These are phyloP conservation scores for Ptychoptera albimana DNA, from an alignment of 2,888 invertebrate species.

Conservation along the genomic window DNA sequence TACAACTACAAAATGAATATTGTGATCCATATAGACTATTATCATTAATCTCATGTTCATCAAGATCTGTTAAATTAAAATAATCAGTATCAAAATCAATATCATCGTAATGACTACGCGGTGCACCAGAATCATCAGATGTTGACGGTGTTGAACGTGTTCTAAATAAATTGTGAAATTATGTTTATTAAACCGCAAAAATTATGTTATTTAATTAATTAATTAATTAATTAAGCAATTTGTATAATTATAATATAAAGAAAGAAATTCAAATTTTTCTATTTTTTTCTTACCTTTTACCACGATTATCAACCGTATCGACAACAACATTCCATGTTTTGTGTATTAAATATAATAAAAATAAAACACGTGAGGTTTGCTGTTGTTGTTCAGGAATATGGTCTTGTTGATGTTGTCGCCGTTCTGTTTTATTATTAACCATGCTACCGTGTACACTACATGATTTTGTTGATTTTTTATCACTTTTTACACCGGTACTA, in stretches of 20 bases:
- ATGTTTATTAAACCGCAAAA: neutral
- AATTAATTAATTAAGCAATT: too few relatives aligned
- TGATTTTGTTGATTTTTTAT: neutral
- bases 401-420: neutral
- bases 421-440: neutral
- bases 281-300: constrained; percentile 35
- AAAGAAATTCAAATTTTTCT: constrained; percentile 9
- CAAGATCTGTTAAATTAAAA: constrained; percentile 11
- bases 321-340: constrained; percentile 53
- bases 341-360: constrained; percentile 49
- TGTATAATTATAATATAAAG: too few relatives aligned
- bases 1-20: constrained; percentile 42
- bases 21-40: constrained; percentile 38
- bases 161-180: constrained; percentile 9
- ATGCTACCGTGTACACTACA: neutral
- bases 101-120: constrained; percentile 14
- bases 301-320: constrained; percentile 40
- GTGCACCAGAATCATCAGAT: constrained; percentile 14
- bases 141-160: constrained; percentile 16
- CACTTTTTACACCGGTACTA: constrained; percentile 1
- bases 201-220: neutral
- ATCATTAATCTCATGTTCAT: constrained; percentile 10
- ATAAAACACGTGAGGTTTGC: constrained; percentile 43
- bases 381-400: neutral
- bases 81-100: constrained; percentile 10